These are phyloP conservation scores for Brachyistius frenatus DNA, from an alignment of 2,113 vertebrate genomes.

Conservation along the genomic window DNA sequence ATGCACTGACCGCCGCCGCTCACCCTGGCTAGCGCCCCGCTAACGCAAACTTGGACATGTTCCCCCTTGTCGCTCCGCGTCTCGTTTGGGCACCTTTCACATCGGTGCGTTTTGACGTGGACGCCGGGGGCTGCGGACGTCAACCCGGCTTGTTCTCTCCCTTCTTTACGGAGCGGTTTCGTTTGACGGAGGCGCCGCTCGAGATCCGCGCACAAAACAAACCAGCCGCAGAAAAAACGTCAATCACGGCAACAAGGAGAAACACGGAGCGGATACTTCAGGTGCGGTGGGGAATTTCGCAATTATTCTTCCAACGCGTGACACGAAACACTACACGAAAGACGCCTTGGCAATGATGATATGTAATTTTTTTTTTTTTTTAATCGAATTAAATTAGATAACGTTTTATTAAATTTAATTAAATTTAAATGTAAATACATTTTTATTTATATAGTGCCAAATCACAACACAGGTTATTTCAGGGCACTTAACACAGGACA, in stretches of 20 bases:
- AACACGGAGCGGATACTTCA: conserved; percentile 17
- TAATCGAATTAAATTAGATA: no score
- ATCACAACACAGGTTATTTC: no score
- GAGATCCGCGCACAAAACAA: conserved; percentile 58
- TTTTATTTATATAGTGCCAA: no score
- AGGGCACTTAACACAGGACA: no score
- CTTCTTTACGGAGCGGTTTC: conserved; percentile 19
- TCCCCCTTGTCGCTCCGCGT: conserved; percentile 4
- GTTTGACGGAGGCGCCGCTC: not conserved
- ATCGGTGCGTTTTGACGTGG: not conserved
- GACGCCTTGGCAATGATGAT: no score
- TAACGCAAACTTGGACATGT: conserved; percentile 44
- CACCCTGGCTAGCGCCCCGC: conserved; percentile 47
- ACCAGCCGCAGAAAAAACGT: conserved; percentile 20
- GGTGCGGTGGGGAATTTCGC: conserved; percentile 29
- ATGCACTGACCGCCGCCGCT: conserved; percentile 55
- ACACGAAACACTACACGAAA: not conserved
- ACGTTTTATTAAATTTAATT: no score
- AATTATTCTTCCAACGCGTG: not conserved
- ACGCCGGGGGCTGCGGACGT: not conserved
- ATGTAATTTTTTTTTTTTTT: no score
- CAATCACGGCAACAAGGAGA: conserved; percentile 26
- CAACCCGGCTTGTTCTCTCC: conserved; percentile 3
- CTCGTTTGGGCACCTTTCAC: conserved; percentile 10
- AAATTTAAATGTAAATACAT: no score